These are phyloP conservation scores for Sebastes taczanowskii DNA, from an alignment of 2,797 vertebrate genomes.

Conservation along the genomic window DNA sequence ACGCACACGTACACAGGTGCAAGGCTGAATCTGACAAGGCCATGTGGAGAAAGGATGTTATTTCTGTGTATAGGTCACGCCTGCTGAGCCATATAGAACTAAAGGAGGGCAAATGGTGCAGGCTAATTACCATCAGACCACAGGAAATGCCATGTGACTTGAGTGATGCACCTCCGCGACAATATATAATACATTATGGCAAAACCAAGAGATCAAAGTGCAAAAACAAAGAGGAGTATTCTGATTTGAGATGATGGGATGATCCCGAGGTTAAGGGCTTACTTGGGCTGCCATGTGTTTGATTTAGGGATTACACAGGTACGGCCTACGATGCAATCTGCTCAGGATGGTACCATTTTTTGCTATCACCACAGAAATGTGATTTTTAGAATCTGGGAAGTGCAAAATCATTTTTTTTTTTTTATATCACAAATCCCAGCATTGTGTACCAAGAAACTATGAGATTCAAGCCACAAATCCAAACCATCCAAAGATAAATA, in stretches of 20 bases:
- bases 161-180: not conserved
- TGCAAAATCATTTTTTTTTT: not conserved
- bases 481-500: slow-evolving; percentile 5
- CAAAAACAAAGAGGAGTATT: slow-evolving; percentile 2
- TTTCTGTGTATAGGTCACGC: slow-evolving; percentile 27
- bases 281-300: slow-evolving; percentile 49
- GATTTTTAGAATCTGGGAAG: not conserved
- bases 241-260: slow-evolving; percentile 4
- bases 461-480: not conserved
- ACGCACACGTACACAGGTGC: slow-evolving; percentile 10
- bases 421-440: not conserved
- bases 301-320: slow-evolving; percentile 64
- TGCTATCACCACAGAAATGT: slow-evolving; percentile 1
- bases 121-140: slow-evolving; percentile 8
- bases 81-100: slow-evolving; percentile 35
- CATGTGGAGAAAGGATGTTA: slow-evolving; percentile 39
- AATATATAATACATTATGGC: not conserved
- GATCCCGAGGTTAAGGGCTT: slow-evolving; percentile 29
- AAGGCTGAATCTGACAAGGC: slow-evolving; percentile 27
- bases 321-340: slow-evolving; percentile 47
- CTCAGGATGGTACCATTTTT: slow-evolving; percentile 13
- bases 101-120: slow-evolving; percentile 10
- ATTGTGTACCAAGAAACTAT: not conserved
- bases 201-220: not conserved
- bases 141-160: not conserved